Evolutionary conservation across 2,888 invertebrate genomes (phyloP).

Genomic region (Prosopocoilus inquinatus): DNA sequence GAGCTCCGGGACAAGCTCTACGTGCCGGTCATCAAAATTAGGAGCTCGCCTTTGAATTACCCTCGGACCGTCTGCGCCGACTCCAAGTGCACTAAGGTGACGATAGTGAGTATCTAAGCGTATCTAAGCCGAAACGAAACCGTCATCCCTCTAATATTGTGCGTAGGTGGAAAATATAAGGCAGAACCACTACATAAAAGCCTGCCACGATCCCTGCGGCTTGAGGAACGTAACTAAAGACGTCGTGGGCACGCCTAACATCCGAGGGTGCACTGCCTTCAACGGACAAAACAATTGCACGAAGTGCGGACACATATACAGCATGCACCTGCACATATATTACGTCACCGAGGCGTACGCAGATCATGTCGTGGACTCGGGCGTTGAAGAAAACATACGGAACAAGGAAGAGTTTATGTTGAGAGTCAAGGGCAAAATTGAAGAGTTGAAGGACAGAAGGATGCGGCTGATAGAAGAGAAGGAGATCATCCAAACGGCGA

Average conservation of each 20-base stretch:
- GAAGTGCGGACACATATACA: constrained; percentile 36
- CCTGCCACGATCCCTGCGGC: constrained; percentile 41
- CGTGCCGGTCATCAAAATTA: constrained; percentile 37
- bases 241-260: constrained; percentile 36
- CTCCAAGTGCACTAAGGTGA: constrained; percentile 4
- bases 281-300: constrained; percentile 25
- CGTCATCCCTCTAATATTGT: background rate
- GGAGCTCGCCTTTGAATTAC: constrained; percentile 33
- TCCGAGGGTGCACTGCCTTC: constrained; percentile 38
- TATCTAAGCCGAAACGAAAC: background rate
- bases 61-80: constrained; percentile 28
- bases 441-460: background rate
- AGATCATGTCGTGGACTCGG: constrained; percentile 30
- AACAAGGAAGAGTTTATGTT: background rate
- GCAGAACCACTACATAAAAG: constrained; percentile 37
- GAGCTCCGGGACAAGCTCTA: constrained; percentile 37
- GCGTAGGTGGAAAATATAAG: constrained; percentile 34
- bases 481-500: constrained; percentile 32
- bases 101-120: background rate
- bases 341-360: constrained; percentile 36
- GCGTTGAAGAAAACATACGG: constrained; percentile 23
- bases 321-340: constrained; percentile 42
- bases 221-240: constrained; percentile 38
- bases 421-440: background rate
- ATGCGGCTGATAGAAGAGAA: constrained; percentile 28